These are phyloP conservation scores for Mungos mungo DNA, from an alignment of 2,113 vertebrate genomes.

Conservation along the genomic window DNA sequence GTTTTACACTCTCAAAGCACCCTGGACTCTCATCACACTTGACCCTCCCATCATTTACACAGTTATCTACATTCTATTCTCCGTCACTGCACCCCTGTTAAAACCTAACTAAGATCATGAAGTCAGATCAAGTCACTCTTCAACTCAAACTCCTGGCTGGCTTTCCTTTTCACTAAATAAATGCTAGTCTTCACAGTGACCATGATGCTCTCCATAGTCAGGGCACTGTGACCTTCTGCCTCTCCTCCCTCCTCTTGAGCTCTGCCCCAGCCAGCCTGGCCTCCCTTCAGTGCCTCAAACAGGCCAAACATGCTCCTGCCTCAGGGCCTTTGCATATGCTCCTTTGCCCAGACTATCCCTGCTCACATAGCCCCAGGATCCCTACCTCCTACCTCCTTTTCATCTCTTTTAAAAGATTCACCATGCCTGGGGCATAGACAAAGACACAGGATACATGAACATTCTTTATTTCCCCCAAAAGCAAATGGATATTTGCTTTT, in stretches of 20 bases:
- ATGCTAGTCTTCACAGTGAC: neutral
- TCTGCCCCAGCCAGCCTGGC: neutral
- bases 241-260: neutral
- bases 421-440: neutral
- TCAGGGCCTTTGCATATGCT: neutral
- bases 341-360: neutral
- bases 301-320: neutral
- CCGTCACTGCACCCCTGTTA: neutral
- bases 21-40: neutral
- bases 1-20: neutral
- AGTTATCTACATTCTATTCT: neutral
- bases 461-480: neutral
- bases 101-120: neutral
- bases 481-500: neutral
- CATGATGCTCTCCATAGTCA: neutral
- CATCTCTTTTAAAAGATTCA: neutral
- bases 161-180: neutral
- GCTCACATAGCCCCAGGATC: too few species aligned
- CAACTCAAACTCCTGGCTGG: neutral
- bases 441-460: neutral
- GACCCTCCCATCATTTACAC: neutral
- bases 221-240: neutral
- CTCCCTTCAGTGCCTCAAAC: neutral
- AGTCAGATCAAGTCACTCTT: neutral
- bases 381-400: neutral